Evolutionary conservation across 2,797 vertebrate genomes (phyloP).

Genomic region (Lutjanus campechanus): DNA sequence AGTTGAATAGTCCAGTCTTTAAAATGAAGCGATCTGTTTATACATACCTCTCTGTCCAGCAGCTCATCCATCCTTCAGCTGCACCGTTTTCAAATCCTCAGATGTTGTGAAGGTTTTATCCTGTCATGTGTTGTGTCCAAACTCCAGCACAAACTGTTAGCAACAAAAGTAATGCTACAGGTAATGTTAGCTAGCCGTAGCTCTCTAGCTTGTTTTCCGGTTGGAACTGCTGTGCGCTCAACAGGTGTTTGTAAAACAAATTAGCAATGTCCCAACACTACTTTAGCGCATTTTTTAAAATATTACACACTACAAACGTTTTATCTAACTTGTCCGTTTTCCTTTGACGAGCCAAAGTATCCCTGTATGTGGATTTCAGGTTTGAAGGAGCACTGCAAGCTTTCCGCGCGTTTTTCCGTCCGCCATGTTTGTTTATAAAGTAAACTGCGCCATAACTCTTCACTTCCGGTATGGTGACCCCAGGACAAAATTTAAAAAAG

Average conservation of each 20-base stretch:
- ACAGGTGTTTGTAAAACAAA: background rate
- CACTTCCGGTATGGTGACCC: background rate
- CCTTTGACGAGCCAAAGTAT: background rate
- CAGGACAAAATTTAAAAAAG: background rate
- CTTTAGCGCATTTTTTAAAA: background rate
- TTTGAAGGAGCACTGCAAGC: fast-evolving
- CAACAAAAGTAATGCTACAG: background rate
- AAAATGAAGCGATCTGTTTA: background rate
- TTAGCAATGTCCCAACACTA: no score
- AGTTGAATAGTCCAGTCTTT: no score
- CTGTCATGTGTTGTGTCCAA: background rate
- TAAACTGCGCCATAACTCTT: background rate
- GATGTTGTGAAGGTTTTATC: background rate
- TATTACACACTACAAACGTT: background rate
- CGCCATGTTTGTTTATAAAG: background rate
- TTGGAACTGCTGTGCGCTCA: background rate
- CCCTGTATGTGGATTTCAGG: fast-evolving
- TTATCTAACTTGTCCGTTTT: fast-evolving
- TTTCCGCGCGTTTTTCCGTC: background rate
- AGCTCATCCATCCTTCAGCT: background rate
- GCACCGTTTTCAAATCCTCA: background rate
- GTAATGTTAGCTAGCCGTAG: background rate
- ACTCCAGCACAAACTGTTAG: background rate
- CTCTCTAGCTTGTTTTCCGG: background rate
- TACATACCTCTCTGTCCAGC: background rate